phyloP scores from a whole-genome alignment of 2,113 vertebrate species.

The Laterallus jamaicensis region DNA sequence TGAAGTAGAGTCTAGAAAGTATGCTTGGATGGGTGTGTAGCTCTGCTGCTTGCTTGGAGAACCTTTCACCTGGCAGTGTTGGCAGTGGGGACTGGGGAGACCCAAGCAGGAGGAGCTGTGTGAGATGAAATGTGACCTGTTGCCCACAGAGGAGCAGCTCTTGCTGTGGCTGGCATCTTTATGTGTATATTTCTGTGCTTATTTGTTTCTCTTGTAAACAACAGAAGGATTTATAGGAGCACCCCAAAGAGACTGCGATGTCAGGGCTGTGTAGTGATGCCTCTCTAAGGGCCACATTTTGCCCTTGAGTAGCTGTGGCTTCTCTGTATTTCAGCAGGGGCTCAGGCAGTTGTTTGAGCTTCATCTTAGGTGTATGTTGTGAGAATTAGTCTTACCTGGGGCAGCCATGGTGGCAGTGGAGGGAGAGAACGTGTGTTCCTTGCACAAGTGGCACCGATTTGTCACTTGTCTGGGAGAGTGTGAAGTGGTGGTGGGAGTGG shows the following conservation, averaged over 20 bases:
- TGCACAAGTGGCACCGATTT: neutral
- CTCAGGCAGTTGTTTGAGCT: accelerated
- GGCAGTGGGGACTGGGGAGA: neutral
- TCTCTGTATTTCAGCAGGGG: neutral
- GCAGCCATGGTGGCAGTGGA: neutral
- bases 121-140: neutral
- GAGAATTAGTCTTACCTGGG: neutral
- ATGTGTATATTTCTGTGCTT: neutral
- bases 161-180: accelerated
- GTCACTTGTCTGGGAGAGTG: neutral
- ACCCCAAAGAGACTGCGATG: neutral
- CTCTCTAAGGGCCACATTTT: neutral
- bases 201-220: neutral
- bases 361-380: accelerated
- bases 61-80: no score
- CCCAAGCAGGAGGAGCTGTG: neutral
- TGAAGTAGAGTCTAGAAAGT: neutral
- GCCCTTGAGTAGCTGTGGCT: neutral
- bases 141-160: neutral
- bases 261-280: neutral
- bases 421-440: neutral
- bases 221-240: neutral
- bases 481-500: neutral
- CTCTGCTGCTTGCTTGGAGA: neutral
- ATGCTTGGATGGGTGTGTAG: neutral